phyloP scores from a whole-genome alignment of 2,113 vertebrate species.

The Calyptomena viridis region DNA sequence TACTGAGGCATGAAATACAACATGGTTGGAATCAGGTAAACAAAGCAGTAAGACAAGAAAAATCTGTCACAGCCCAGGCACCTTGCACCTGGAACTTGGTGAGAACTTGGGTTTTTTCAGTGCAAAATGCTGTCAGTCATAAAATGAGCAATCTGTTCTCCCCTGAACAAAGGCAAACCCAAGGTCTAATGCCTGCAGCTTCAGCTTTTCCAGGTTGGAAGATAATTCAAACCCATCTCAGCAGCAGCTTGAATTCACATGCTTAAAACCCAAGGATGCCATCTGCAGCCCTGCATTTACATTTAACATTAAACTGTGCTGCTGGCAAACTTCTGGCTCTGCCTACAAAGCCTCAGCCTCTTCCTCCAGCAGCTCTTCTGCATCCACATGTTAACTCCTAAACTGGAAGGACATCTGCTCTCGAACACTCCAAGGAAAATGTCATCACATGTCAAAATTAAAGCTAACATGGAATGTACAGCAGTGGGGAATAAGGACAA shows the following conservation, averaged over 20 bases:
- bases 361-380: background rate
- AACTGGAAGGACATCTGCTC: background rate
- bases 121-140: background rate
- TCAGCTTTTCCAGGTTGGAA: background rate
- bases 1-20: background rate
- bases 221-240: background rate
- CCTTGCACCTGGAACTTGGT: background rate
- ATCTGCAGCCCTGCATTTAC: constrained; percentile 22
- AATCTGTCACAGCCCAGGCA: background rate
- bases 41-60: background rate
- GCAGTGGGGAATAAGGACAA: background rate
- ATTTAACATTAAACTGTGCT: background rate
- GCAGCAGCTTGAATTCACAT: background rate
- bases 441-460: accelerated
- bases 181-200: background rate
- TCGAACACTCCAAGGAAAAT: background rate
- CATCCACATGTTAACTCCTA: background rate
- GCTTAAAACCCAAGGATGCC: background rate
- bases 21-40: background rate
- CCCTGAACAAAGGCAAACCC: background rate
- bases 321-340: background rate
- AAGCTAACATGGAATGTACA: accelerated
- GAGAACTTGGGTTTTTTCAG: background rate
- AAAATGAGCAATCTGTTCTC: constrained; percentile 9
- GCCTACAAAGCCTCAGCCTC: background rate